phyloP scores from a whole-genome alignment of 2,888 invertebrate species.

The Eupeodes latifasciatus region DNA sequence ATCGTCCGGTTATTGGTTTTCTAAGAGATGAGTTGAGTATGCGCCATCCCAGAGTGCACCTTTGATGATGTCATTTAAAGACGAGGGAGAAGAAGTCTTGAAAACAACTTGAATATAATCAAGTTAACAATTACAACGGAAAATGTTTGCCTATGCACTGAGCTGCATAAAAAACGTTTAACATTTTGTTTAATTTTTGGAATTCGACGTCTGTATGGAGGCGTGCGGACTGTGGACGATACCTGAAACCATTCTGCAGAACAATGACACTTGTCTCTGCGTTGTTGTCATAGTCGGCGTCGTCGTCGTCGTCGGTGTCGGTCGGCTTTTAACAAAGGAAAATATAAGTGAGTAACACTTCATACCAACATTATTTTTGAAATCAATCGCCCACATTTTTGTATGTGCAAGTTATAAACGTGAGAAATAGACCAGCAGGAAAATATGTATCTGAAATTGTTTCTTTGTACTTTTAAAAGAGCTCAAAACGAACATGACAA shows the following conservation, averaged over 20 bases:
- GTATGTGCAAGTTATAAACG: background rate
- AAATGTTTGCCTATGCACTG: slow-evolving; percentile 30
- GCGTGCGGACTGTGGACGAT: slow-evolving; percentile 46
- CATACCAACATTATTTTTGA: background rate
- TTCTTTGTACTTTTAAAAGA: background rate
- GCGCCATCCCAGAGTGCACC: slow-evolving; percentile 15
- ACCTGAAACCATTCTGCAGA: slow-evolving; percentile 2
- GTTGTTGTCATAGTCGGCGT: background rate
- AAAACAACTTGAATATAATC: slow-evolving; percentile 32
- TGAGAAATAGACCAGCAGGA: slow-evolving; percentile 58
- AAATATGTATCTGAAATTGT: slow-evolving; percentile 34
- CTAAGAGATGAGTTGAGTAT: slow-evolving; percentile 34
- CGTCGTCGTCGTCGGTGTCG: background rate
- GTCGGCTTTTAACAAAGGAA: too few species aligned
- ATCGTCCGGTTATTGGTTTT: slow-evolving; percentile 52
- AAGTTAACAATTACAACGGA: slow-evolving; percentile 45
- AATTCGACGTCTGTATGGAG: background rate
- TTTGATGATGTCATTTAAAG: slow-evolving; percentile 65
- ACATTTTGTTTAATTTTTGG: background rate
- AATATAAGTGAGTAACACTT: background rate
- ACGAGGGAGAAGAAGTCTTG: slow-evolving; percentile 7
- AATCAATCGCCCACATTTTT: slow-evolving; percentile 53
- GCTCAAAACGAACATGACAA: background rate
- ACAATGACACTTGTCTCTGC: slow-evolving; percentile 46
- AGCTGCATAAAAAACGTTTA: background rate